phyloP scores from a whole-genome alignment of 2,797 vertebrate genomes.

The Gymnoscopelus microlampas region DNA sequence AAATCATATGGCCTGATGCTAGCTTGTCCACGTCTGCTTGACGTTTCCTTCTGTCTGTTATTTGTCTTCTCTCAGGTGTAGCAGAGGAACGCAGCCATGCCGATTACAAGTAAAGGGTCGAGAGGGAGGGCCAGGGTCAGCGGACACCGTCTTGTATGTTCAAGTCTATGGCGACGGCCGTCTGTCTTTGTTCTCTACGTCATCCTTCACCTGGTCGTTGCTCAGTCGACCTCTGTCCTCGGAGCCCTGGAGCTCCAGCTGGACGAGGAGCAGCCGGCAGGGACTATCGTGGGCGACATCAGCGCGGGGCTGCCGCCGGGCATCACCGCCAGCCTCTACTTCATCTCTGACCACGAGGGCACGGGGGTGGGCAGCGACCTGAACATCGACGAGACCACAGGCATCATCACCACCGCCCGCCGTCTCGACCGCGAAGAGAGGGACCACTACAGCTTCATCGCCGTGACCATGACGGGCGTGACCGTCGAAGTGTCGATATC shows the following conservation, averaged over 20 bases:
- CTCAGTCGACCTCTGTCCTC: constrained; percentile 69
- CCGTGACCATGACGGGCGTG: constrained; percentile 91
- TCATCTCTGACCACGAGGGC: constrained; percentile 95
- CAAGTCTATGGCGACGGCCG: constrained; percentile 51
- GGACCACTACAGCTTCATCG: constrained; percentile 94
- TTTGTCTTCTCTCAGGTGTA: constrained; percentile 71
- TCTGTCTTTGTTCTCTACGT: constrained; percentile 63
- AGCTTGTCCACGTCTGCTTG: constrained; percentile 7
- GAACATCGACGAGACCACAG: constrained; percentile 92
- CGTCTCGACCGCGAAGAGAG: constrained; percentile 90
- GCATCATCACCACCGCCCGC: constrained; percentile 92
- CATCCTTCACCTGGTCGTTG: constrained; percentile 56
- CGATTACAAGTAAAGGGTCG: constrained; percentile 73
- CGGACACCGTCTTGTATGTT: constrained; percentile 37
- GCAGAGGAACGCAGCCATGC: constrained; percentile 74
- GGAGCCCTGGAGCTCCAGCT: constrained; percentile 91
- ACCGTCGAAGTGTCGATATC: constrained; percentile 92
- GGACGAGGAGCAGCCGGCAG: constrained; percentile 93
- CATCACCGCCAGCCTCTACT: constrained; percentile 89
- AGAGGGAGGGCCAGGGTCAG: constrained; percentile 59
- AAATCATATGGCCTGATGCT: no score
- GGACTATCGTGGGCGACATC: constrained; percentile 96
- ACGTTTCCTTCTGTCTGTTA: constrained; percentile 27
- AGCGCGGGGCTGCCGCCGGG: constrained; percentile 90
- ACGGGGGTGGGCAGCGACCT: constrained; percentile 90